Evolutionary conservation across 2,113 vertebrate genomes (phyloP).

Genomic region (Alces alces): DNA sequence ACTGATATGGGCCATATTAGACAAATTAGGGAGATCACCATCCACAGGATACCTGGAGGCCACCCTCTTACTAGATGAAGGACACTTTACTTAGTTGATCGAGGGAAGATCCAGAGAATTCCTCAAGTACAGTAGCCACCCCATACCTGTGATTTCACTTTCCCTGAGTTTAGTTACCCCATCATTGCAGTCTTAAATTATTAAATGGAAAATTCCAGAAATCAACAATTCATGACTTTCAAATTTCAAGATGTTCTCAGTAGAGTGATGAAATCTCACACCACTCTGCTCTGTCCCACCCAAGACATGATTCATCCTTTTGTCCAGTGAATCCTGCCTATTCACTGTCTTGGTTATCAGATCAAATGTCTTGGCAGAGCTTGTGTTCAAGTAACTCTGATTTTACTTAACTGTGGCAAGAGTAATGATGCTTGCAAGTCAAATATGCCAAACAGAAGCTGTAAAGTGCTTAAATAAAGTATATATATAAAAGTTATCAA

Average conservation of each 20-base stretch:
- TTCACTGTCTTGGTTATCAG: not conserved
- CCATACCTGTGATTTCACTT: not conserved
- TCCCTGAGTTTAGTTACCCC: not conserved
- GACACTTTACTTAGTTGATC: not conserved
- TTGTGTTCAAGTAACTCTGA: not conserved
- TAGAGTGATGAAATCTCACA: not conserved
- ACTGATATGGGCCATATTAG: not conserved
- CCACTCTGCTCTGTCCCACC: not conserved
- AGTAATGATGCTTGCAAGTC: not conserved
- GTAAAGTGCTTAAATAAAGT: not conserved
- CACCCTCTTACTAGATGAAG: not conserved
- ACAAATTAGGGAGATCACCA: not conserved
- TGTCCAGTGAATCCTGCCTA: not conserved
- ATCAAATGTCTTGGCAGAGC: not conserved
- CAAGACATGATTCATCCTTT: not conserved
- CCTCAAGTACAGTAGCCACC: not conserved
- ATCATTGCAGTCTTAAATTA: not conserved
- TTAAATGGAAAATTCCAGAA: not conserved
- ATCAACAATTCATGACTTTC: not conserved
- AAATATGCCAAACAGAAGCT: not conserved
- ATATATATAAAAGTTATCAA: not conserved
- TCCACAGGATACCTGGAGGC: no score
- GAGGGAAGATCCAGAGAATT: not conserved
- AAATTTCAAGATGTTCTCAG: not conserved
- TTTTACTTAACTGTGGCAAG: not conserved